Evolutionary conservation across 2,888 invertebrate species (phyloP).

Genomic region (Drosophila quinaria): DNA sequence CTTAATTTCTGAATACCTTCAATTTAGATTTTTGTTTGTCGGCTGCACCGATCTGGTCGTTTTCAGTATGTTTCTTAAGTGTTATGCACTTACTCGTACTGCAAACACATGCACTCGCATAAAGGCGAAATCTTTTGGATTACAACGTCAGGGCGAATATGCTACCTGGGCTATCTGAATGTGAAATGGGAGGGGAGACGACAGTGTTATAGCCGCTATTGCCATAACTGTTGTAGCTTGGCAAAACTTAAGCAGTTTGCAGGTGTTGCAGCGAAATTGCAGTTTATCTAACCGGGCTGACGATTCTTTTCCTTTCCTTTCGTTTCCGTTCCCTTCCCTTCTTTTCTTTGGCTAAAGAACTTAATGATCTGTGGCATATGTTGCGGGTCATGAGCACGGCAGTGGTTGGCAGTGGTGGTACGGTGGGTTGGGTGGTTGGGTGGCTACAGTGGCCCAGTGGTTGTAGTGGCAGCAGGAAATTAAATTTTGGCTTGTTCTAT

Average conservation of each 20-base stretch:
- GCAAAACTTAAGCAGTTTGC: slow-evolving; percentile 74
- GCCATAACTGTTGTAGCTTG: slow-evolving; percentile 70
- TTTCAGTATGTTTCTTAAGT: slow-evolving; percentile 71
- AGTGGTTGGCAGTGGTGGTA: neutral
- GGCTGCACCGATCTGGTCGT: slow-evolving; percentile 57
- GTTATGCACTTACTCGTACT: slow-evolving; percentile 77
- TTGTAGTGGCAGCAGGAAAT: slow-evolving; percentile 61
- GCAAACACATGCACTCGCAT: slow-evolving; percentile 56
- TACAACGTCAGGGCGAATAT: slow-evolving; percentile 70
- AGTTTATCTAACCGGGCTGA: slow-evolving; percentile 70
- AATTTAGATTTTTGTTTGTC: slow-evolving; percentile 49
- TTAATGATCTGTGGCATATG: slow-evolving; percentile 81
- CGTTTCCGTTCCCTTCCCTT: neutral
- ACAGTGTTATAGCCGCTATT: slow-evolving; percentile 57
- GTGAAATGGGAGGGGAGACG: slow-evolving; percentile 8
- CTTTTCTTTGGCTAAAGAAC: slow-evolving; percentile 43
- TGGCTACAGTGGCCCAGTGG: no score
- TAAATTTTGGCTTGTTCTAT: slow-evolving; percentile 76
- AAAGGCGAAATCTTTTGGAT: slow-evolving; percentile 74
- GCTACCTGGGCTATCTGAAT: slow-evolving; percentile 29
- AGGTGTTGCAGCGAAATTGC: slow-evolving; percentile 80
- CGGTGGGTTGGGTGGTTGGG: neutral
- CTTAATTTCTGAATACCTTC: neutral
- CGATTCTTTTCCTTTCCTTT: slow-evolving; percentile 17
- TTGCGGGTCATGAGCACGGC: slow-evolving; percentile 66